Conservation (phyloP, 2,888 invertebrate genomes). For the Yponomeuta cagnagella region DNA sequence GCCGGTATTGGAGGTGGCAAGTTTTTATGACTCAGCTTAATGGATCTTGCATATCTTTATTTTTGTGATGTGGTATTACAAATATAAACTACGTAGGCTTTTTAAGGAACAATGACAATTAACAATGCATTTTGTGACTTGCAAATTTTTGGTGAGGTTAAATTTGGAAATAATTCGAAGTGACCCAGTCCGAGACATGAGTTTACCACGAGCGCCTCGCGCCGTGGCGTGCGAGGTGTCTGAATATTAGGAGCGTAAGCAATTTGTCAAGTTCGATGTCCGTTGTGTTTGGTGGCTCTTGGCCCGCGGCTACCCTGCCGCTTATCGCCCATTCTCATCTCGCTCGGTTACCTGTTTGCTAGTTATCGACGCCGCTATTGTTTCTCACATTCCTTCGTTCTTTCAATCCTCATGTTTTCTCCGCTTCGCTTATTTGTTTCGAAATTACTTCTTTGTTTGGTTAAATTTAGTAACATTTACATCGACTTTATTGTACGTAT, state of each 20-base stretch:
- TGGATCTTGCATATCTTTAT: constrained; percentile 4
- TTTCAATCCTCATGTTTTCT: constrained; percentile 23
- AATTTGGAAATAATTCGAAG: neutral
- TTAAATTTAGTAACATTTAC: neutral
- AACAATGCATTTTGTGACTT: too few relatives aligned
- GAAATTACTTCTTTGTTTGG: neutral
- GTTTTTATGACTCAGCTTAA: constrained; percentile 12
- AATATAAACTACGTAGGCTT: too few relatives aligned
- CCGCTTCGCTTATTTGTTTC: neutral
- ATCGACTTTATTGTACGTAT: neutral
- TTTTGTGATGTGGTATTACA: neutral
- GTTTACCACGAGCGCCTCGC: neutral
- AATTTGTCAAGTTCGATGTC: constrained; percentile 70
- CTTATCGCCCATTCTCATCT: constrained; percentile 32
- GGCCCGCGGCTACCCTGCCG: constrained; percentile 25
- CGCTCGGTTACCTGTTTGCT: constrained; percentile 25
- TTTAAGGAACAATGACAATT: too few relatives aligned
- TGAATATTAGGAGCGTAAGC: constrained; percentile 70
- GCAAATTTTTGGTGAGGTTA: too few relatives aligned
- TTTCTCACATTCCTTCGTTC: constrained; percentile 31
- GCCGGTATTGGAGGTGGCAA: constrained; percentile 48
- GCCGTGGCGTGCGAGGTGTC: constrained; percentile 39
- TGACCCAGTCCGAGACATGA: neutral
- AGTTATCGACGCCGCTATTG: constrained; percentile 32
- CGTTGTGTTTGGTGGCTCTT: constrained; percentile 43